These are phyloP conservation scores for Pogonocichla stellata DNA, from an alignment of 2,113 vertebrate genomes.

Conservation along the genomic window DNA sequence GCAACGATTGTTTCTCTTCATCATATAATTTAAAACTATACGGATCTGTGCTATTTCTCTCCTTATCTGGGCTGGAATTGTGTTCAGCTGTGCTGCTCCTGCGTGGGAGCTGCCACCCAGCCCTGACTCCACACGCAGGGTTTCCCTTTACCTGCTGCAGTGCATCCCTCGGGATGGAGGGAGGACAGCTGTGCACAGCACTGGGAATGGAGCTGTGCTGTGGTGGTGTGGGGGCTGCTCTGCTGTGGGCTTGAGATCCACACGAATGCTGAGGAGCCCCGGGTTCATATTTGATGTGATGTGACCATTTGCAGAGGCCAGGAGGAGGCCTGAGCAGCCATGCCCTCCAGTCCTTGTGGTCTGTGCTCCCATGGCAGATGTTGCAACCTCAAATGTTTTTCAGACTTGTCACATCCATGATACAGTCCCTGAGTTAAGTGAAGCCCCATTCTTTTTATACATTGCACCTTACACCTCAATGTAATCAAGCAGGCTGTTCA, in stretches of 20 bases:
- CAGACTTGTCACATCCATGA: background rate
- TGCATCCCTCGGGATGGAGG: background rate
- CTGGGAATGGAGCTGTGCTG: rapidly evolving
- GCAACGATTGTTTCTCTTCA: background rate
- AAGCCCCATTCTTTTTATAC: background rate
- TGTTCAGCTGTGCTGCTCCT: background rate
- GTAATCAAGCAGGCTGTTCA: background rate
- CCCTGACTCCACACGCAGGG: background rate
- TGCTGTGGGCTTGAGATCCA: background rate
- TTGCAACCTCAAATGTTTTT: background rate
- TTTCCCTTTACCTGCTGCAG: background rate
- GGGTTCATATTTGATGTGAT: background rate
- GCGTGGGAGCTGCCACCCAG: background rate
- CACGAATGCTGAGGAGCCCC: background rate
- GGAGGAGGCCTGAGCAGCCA: background rate
- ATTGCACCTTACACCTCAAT: background rate
- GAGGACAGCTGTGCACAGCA: background rate
- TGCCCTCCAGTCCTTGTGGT: background rate
- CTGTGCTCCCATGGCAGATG: background rate
- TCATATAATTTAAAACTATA: background rate
- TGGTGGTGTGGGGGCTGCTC: background rate
- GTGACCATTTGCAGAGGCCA: background rate
- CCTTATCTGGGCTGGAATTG: background rate
- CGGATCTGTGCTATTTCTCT: background rate
- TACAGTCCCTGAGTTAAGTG: background rate